Evolutionary conservation across 2,797 vertebrate species (phyloP).

Genomic region (Onychomys arenicola): DNA sequence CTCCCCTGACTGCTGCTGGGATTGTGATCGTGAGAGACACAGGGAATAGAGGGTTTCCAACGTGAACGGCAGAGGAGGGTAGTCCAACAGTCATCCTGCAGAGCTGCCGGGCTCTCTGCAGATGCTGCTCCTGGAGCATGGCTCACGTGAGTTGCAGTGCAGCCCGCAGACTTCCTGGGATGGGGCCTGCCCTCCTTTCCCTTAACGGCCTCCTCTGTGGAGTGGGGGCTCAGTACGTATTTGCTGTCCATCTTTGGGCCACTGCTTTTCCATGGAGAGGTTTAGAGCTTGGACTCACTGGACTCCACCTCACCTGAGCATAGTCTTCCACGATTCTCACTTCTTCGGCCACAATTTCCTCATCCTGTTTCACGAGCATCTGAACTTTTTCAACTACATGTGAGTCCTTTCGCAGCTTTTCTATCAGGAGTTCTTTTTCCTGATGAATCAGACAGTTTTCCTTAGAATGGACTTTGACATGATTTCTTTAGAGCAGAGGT

Average conservation of each 20-base stretch:
- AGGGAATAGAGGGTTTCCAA: no score
- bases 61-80: background rate
- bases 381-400: conserved; percentile 82
- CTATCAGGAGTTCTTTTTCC: conserved; percentile 81
- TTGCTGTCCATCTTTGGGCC: background rate
- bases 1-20: background rate
- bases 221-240: background rate
- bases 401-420: conserved; percentile 83
- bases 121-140: background rate
- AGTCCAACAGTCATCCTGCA: no score
- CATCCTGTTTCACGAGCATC: conserved; percentile 83
- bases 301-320: conserved; percentile 75
- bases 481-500: conserved; percentile 23
- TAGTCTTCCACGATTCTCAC: conserved; percentile 83
- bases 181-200: background rate
- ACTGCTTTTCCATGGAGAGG: background rate
- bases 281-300: background rate
- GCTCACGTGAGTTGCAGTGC: background rate
- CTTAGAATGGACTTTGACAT: conserved; percentile 35
- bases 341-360: conserved; percentile 81
- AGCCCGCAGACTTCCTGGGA: background rate
- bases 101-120: background rate
- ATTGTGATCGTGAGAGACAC: no score
- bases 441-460: conserved; percentile 47
- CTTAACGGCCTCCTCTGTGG: background rate